These are phyloP conservation scores for Caenorhabditis macrosperma DNA, from an alignment of 2,888 invertebrate species.

Conservation along the genomic window DNA sequence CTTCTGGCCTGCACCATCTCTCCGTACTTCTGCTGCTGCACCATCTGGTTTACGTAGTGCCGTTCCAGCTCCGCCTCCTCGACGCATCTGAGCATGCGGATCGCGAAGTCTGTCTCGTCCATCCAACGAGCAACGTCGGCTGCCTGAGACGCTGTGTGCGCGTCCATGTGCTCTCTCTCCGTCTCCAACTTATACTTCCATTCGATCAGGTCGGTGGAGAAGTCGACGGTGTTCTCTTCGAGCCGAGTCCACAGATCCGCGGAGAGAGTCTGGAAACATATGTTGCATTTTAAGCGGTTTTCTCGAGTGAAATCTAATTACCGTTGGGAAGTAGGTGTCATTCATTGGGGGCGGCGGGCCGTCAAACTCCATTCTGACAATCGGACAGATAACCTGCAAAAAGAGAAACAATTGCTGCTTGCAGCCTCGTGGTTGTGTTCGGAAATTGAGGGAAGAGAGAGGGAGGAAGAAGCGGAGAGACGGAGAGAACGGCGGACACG, in stretches of 20 bases:
- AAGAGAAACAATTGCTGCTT: no score
- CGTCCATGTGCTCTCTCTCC: neutral
- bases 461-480: constrained; percentile 7
- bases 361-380: constrained; percentile 16
- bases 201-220: neutral
- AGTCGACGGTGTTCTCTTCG: constrained; percentile 8
- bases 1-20: neutral
- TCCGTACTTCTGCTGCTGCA: neutral
- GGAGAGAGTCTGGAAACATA: constrained; percentile 3
- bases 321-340: constrained; percentile 10
- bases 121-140: no score
- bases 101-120: constrained; percentile 10
- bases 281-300: no score
- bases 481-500: constrained; percentile 7
- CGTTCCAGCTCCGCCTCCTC: neutral
- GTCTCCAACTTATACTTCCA: constrained; percentile 5
- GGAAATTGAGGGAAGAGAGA: neutral
- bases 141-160: no score
- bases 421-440: no score
- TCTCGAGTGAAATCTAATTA: no score
- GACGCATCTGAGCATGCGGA: neutral
- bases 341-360: constrained; percentile 11
- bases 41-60: neutral
- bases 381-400: neutral
- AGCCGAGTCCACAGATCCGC: constrained; percentile 9